Evolutionary conservation across 35 echinoderm and acorn worm genomes (phyloP), one percentile per base, ranked within the genome.

Genomic region (Lytechinus variegatus): DNA sequence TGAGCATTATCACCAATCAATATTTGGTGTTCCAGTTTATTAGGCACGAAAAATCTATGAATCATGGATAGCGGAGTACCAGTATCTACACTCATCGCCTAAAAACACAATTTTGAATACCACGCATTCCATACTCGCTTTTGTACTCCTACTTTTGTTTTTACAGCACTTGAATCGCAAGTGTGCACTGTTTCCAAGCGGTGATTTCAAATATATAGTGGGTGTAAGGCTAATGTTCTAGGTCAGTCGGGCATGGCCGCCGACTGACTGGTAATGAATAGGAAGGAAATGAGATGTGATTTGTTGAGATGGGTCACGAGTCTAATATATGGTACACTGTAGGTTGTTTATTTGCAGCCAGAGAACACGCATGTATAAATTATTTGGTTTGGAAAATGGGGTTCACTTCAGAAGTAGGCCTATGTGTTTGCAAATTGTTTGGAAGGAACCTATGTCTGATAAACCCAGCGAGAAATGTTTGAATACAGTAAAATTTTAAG

Each of bases 11-110:
- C 21, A 79, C 66, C 66, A 16, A 79, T 79, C 66, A 79, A 79
- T 79, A 79, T 79, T 79, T 79, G 66, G 66, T 79, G 66, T 79
- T 79, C 66, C 66, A 79, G 66, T 79, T 79, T 79, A 79, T 79
- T 79, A 24, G 66, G 66, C 66, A 79, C n/a, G n/a, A 79, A 79
- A 79, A 79, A 79, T 79, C 66, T 79, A 79, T 79, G 66, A n/a
- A 79, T 79, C n/a, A 79, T 79, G 66, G 66, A 79, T 79, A 58
- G 56, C 24, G 14, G 6, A 79, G 19, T 79, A 79, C 21, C 1
- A 24, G n/a, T 24, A n/a, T 44, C 33, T 79, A 79, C 66, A 79
- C 66, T 24, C 66, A 79, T 79, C 6, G 66, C 21, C 21, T 79
- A 79, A 79, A 19, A 79, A 79, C 66, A 79, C 66, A n/a, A n/a